Percentiles rank a stretch among this genome's conserved stretches.
Conservation (phyloP, 2,888 invertebrate genomes). For the Heliconius erato region DNA sequence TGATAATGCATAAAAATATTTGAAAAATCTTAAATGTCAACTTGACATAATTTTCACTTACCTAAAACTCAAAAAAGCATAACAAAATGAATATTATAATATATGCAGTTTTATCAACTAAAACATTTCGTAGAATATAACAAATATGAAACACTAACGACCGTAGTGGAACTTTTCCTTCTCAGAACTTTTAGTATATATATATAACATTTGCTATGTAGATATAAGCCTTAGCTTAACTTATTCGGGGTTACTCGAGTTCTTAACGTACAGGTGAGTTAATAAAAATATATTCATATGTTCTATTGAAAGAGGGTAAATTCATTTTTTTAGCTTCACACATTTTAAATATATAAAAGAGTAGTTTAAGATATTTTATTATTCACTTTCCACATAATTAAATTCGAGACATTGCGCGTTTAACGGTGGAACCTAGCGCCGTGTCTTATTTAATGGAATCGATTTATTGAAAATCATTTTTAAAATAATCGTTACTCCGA, state of each 20-base stretch:
- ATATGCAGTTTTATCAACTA: conserved; percentile 15
- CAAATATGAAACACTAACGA: conserved; percentile 34
- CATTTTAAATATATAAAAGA: background rate
- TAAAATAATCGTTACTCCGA: no score
- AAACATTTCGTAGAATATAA: conserved; percentile 7
- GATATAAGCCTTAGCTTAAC: background rate
- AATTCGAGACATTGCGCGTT: no score
- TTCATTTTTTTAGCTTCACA: background rate
- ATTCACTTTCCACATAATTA: no score
- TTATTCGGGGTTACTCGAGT: conserved; percentile 20
- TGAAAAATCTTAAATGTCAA: background rate
- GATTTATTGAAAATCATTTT: no score
- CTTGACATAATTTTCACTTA: background rate
- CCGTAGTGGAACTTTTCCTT: conserved; percentile 36
- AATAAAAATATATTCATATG: conserved; percentile 8
- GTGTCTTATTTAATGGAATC: no score
- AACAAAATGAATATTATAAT: conserved; percentile 21
- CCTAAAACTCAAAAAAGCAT: background rate
- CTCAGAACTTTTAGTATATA: conserved; percentile 27
- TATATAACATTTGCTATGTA: background rate
- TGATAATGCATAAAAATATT: no score
- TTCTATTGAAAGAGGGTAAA: background rate
- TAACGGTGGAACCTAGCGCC: no score
- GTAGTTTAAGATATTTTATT: no score
- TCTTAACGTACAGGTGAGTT: background rate